A percentile compares a stretch with the other conserved stretches of the same genome.
Evolutionary conservation across 2,888 invertebrate genomes (phyloP).

Genomic region (Spilarctia lutea): DNA sequence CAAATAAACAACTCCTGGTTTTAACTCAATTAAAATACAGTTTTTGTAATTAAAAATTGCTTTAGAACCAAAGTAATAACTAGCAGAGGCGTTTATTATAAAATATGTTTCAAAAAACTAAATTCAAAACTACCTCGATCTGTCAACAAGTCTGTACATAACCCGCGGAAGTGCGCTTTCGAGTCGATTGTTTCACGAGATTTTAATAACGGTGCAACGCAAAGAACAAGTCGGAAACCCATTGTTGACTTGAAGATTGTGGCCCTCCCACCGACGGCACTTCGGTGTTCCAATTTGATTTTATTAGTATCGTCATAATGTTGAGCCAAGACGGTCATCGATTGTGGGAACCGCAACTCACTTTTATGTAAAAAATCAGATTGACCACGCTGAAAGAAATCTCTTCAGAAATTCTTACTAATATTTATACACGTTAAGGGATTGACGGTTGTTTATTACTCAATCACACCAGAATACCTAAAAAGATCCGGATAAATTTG

Average conservation of each 20-base stretch:
- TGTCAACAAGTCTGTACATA: conserved; percentile 69
- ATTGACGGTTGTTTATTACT: not conserved
- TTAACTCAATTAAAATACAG: no score
- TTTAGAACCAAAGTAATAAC: not conserved
- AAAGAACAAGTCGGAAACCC: conserved; percentile 80
- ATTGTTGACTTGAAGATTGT: conserved; percentile 83
- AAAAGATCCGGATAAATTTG: no score
- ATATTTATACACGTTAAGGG: not conserved
- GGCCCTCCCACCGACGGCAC: conserved; percentile 57
- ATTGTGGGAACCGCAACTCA: conserved; percentile 18
- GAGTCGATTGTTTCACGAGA: conserved; percentile 86
- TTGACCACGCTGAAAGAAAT: no score
- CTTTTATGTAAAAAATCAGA: no score
- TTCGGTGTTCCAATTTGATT: conserved; percentile 63
- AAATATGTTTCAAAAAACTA: conserved; percentile 12
- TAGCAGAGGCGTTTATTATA: not conserved
- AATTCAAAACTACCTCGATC: conserved; percentile 12
- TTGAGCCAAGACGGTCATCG: conserved; percentile 27
- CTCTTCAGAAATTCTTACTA: no score
- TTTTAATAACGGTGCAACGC: conserved; percentile 86
- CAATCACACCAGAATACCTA: not conserved
- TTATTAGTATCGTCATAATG: conserved; percentile 57
- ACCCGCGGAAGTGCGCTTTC: conserved; percentile 82
- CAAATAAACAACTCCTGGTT: no score
- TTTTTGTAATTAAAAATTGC: no score